These are phyloP conservation scores for Tupaia tana DNA, from an alignment of 2,113 vertebrate species.

Conservation along the genomic window DNA sequence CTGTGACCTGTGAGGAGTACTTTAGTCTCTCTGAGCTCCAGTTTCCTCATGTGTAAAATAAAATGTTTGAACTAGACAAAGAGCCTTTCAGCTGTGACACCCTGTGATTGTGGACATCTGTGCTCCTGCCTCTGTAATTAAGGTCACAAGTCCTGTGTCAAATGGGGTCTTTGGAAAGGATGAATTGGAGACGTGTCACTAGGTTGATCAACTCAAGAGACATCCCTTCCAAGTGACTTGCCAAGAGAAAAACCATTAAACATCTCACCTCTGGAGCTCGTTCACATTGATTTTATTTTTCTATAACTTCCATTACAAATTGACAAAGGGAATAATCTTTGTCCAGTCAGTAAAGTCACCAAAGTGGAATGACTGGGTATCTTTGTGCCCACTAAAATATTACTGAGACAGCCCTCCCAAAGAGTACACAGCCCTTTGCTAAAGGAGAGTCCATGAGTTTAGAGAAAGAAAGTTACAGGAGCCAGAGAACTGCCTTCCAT, in stretches of 20 bases:
- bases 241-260: background rate
- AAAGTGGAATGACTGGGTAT: background rate
- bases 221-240: background rate
- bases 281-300: background rate
- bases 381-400: background rate
- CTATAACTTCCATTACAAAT: conserved; percentile 6
- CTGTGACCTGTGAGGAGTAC: background rate
- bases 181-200: background rate
- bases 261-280: background rate
- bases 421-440: background rate
- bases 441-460: background rate
- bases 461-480: background rate
- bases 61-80: conserved; percentile 17
- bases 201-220: background rate
- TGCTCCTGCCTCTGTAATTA: conserved; percentile 49
- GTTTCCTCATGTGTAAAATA: conserved; percentile 67
- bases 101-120: background rate
- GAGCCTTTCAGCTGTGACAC: conserved; percentile 29
- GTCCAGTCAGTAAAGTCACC: background rate
- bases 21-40: conserved; percentile 22
- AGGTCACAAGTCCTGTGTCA: conserved; percentile 38
- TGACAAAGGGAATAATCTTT: background rate
- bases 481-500: background rate
- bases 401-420: background rate
- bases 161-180: background rate